These are phyloP conservation scores for Ophioderma brevispina DNA, from an alignment of 35 echinoderm and acorn worm species.

Conservation along the genomic window DNA sequence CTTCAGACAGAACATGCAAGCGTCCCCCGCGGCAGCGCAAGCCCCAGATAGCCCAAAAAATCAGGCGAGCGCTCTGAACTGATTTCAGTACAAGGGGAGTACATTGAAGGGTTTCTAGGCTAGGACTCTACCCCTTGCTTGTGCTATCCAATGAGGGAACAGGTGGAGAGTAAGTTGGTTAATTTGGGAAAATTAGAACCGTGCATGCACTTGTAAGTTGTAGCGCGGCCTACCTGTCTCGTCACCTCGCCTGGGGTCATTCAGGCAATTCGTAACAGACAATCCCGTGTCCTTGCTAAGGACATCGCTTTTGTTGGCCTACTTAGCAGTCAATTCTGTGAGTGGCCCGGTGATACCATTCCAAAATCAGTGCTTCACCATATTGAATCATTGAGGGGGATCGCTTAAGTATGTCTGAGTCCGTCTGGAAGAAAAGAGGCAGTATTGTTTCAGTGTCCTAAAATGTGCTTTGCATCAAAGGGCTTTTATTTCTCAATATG, in stretches of 20 bases:
- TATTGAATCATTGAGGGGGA: neutral
- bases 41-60: neutral
- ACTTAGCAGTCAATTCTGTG: neutral
- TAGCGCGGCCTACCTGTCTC: neutral
- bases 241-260: constrained; percentile 3
- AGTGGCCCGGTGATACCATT: neutral
- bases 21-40: neutral
- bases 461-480: neutral
- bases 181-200: neutral
- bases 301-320: neutral
- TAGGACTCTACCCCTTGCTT: too few species aligned
- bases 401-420: neutral
- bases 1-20: neutral
- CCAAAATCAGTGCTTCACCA: neutral
- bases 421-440: neutral
- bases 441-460: neutral
- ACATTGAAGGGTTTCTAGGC: too few species aligned
- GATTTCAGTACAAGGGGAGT: too few species aligned
- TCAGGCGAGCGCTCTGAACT: neutral
- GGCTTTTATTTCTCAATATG: neutral
- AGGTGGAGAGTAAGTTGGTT: neutral
- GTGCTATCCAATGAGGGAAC: neutral
- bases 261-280: neutral
- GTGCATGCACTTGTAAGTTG: neutral
- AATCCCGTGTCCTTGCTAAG: neutral